Conservation (phyloP, 2,797 vertebrate genomes). For the Amblyraja radiata region DNA sequence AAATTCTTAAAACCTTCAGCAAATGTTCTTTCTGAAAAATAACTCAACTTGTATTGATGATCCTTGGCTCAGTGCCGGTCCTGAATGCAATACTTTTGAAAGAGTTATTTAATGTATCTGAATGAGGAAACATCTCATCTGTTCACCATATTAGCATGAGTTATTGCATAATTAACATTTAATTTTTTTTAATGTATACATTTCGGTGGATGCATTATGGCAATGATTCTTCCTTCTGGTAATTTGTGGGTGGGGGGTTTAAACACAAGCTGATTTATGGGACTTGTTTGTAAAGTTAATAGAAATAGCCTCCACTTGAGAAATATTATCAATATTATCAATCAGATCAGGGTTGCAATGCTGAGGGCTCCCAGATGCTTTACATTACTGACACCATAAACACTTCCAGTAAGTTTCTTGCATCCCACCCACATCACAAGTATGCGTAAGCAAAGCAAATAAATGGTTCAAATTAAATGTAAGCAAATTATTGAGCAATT, state of each 20-base stretch:
- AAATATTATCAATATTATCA: constrained; percentile 9
- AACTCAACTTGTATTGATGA: background rate
- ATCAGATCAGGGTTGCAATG: background rate
- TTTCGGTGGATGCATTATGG: background rate
- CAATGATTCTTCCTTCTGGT: background rate
- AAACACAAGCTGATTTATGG: background rate
- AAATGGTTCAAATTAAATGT: constrained; percentile 12
- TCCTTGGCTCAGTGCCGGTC: background rate
- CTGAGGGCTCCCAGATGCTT: constrained; percentile 26
- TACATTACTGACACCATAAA: background rate
- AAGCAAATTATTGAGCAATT: background rate
- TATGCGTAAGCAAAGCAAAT: background rate
- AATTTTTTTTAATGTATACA: background rate
- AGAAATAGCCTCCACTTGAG: background rate
- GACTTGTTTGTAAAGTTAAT: background rate
- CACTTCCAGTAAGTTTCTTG: background rate
- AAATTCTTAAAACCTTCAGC: background rate
- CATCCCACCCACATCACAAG: background rate
- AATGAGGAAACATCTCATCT: background rate
- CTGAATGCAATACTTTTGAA: background rate
- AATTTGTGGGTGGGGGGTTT: background rate
- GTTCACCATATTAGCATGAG: background rate
- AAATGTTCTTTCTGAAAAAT: background rate
- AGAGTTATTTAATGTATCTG: background rate
- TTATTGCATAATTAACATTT: background rate